Base-by-base conservation (phyloP, 2,888 invertebrate genomes). In the Ormyrus rosae region DNA sequence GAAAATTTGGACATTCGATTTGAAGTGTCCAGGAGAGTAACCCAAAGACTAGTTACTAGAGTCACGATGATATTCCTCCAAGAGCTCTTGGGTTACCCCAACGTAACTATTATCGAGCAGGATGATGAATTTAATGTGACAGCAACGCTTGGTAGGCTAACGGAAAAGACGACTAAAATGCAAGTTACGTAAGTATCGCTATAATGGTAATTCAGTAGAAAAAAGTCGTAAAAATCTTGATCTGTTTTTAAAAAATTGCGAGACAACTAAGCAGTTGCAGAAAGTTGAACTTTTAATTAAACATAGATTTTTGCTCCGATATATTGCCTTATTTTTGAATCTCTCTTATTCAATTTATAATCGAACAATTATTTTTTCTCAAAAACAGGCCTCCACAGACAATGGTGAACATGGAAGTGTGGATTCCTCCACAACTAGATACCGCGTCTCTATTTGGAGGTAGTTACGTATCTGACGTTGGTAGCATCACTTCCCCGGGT, bases 371-470 rank as follows among this genome's bases (percentile, higher is more conserved):
- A 34, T 34, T 34, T 34, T 34, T 4, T 34, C 4, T 34, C 34
- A 34, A 34, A 34, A 83, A 6, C 84, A 92, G 92, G 75, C 84
- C 90, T 74, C 92, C 92, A 9, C 87, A 89, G 46, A 88, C 92
- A 0, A 92, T 93, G 91, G 92, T 96, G 19, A 95, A 96, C 88
- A 90, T 96, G 86, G 96, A 95, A 88, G 94, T 95, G 0, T 95
- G 95, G 94, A 91, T 94, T 80, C 92, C 94, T 45, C 93, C 95
- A 0, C 93, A 94, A 63, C 92, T 92, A 73, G 94, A 94, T 85
- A 91, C 92, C 50, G 90, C 91, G 73, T 91, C 91, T 85, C 88
- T 90, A n/a, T 83, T 91, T 45, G 89, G 87, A 58, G 83, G 84
- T 60, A 87, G 88, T 85, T 90, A 89, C 81, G 91, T 91, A 50